Evolutionary conservation across 23 tunicate species (phyloP).

Genomic region (Ciona savignyi): DNA sequence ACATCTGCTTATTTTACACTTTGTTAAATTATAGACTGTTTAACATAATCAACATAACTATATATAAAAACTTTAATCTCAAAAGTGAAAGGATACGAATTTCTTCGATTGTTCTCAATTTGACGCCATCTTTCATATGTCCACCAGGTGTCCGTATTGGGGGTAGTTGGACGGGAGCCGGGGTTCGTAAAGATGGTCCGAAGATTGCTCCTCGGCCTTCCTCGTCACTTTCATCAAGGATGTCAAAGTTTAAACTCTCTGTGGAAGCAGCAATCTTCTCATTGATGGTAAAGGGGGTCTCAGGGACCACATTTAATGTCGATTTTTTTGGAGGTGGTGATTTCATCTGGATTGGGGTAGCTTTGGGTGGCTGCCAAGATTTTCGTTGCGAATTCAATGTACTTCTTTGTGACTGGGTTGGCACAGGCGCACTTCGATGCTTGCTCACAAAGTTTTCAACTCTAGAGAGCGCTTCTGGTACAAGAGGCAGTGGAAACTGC

Average conservation of each 20-base stretch:
- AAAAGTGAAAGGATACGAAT: slow-evolving; percentile 49
- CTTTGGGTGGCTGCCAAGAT: neutral
- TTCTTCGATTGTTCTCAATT: slow-evolving; percentile 60
- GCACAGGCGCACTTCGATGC: neutral
- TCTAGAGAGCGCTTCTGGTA: neutral
- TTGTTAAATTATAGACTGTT: no score
- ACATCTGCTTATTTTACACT: no score
- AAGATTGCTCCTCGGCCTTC: slow-evolving; percentile 16
- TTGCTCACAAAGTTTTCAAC: slow-evolving; percentile 5
- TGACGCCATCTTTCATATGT: slow-evolving; percentile 9
- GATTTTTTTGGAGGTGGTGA: neutral
- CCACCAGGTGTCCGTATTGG: slow-evolving; percentile 19
- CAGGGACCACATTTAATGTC: neutral
- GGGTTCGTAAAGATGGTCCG: slow-evolving; percentile 40
- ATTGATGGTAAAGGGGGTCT: neutral
- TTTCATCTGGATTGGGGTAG: neutral
- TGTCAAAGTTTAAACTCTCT: slow-evolving; percentile 2
- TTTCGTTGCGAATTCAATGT: no score
- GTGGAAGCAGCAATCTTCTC: neutral
- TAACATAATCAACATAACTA: no score
- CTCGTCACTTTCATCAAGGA: slow-evolving; percentile 14
- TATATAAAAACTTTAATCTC: no score
- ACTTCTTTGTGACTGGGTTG: neutral
- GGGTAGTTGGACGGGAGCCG: slow-evolving; percentile 18
- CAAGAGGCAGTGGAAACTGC: neutral